These are phyloP conservation scores for Trinorchestia longiramus DNA, from an alignment of 1,140 invertebrate genomes.

Conservation along the genomic window DNA sequence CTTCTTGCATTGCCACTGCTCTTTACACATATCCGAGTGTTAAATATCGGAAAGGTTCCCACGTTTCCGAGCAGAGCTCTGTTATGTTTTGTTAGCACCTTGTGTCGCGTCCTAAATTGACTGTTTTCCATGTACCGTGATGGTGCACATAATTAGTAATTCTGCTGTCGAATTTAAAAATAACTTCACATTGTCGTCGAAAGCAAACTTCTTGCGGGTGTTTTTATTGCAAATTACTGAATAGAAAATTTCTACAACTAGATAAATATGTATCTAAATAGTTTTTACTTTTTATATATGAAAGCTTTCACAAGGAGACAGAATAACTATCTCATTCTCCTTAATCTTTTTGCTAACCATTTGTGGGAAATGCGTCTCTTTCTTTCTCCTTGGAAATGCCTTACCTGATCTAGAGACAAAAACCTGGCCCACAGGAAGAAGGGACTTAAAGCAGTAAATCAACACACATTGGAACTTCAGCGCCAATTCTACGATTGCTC, in stretches of 20 bases:
- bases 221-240: background rate
- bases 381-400: background rate
- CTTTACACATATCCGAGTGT: background rate
- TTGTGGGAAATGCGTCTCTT: slow-evolving; percentile 12
- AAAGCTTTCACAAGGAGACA: background rate
- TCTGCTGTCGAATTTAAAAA: background rate
- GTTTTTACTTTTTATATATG: background rate
- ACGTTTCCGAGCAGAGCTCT: background rate
- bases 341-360: background rate
- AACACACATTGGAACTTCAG: background rate
- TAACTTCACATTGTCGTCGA: background rate
- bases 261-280: background rate
- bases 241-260: background rate
- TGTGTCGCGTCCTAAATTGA: background rate
- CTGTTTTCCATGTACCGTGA: background rate
- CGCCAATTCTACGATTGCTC: background rate
- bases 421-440: slow-evolving; percentile 25
- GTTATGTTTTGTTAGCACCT: background rate
- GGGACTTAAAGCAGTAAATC: slow-evolving; percentile 48
- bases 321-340: background rate
- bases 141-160: background rate
- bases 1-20: background rate
- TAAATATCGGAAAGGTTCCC: background rate
- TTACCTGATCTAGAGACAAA: background rate
- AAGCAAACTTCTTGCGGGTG: background rate